Evolutionary conservation across 2,888 invertebrate genomes (phyloP), one percentile per base, ranked within the genome.

Genomic region (Himalopsyche anomala): DNA sequence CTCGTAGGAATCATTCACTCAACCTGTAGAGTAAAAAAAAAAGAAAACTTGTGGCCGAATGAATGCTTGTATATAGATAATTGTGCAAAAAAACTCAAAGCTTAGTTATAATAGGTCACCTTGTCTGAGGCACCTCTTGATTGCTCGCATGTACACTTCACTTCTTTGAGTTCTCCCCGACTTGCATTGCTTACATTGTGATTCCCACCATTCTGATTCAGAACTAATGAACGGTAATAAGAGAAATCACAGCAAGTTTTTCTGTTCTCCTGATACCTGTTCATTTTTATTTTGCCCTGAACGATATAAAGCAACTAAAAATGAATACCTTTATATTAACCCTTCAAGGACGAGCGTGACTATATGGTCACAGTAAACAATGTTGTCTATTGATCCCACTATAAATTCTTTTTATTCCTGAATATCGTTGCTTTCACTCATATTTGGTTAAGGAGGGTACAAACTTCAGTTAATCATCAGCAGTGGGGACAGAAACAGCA

Each of bases 221-320:
- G 82, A 82, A 51, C 81, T 84, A 86, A 84, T 83, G 86, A 81
- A 81, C 83, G 40, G 81, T 84, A 86, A 86, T 86, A 83, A 84
- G 8, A 80, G 42, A 17, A 54, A 54, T 19, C 36, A 15, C 38
- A 5, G 80, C 84, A n/a, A 55, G 55, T 84, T 84, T 84, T 84
- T 84, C 80, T 80, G 56, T 12, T 42, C 51, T 84, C 84, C 79
- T 84, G 84, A 80, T 84, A 84, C 80, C 55, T 56, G 56, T 56
- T 56, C 9, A 5, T 62, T 62, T 62, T 19, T 62, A 62, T 62
- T 62, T 62, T 19, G 19, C 28, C 56, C 17, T 5, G 45, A 15
- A 51, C 5, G 15, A 3, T 51, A 15, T 51, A 51, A 45, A 45
- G 45, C 15, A 51, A 15, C 51, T 51, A 15, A 51, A 51, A 51